Evolutionary conservation across 2,113 vertebrate species (phyloP).

Genomic region (Mustela nigripes): DNA sequence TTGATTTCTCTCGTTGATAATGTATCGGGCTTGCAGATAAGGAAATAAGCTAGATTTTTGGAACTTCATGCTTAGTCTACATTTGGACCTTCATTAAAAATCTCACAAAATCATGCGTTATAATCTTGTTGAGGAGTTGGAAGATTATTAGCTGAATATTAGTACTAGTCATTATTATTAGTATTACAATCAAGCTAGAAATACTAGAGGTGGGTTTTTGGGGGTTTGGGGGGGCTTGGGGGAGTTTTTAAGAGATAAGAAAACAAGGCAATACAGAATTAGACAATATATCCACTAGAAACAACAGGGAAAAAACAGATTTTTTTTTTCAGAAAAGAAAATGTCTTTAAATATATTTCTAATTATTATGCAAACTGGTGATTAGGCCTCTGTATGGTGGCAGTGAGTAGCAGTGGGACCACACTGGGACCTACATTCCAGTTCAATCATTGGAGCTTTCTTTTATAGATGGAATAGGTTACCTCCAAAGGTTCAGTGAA

Average conservation of each 20-base stretch:
- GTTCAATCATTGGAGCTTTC: not conserved
- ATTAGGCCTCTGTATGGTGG: not conserved
- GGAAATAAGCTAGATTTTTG: not conserved
- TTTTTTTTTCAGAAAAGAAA: slow-evolving; percentile 1
- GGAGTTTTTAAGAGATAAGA: not conserved
- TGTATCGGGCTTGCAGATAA: not conserved
- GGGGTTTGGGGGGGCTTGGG: too few relatives aligned
- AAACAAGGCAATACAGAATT: not conserved
- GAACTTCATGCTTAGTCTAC: not conserved
- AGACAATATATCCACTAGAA: not conserved
- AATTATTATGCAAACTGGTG: not conserved
- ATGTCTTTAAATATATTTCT: not conserved
- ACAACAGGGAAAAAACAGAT: not conserved
- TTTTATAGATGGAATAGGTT: not conserved
- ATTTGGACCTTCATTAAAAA: slow-evolving; percentile 8
- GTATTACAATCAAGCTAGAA: not conserved
- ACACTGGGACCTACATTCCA: not conserved
- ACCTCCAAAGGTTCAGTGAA: not conserved
- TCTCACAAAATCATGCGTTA: not conserved
- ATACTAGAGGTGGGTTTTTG: not conserved
- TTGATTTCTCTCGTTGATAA: not conserved
- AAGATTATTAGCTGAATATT: slow-evolving; percentile 1
- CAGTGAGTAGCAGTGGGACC: not conserved
- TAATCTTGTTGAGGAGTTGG: not conserved
- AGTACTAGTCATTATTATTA: not conserved